Conservation (phyloP, 2,888 invertebrate genomes). For the Keiferia lycopersicella region DNA sequence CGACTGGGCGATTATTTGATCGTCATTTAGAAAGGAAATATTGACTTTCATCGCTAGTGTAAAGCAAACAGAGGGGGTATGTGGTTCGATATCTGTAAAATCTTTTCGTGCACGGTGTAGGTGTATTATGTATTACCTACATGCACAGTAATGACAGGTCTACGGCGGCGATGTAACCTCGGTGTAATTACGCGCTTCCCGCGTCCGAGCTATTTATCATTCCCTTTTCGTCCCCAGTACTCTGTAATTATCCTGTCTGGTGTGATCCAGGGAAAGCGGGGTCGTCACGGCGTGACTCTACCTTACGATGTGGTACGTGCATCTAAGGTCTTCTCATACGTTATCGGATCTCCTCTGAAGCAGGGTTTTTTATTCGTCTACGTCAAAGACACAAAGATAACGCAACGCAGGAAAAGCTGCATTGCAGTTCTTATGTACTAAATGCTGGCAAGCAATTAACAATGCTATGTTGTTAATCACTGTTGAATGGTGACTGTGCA, state of each 20-base stretch:
- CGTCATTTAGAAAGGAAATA: slow-evolving; percentile 8
- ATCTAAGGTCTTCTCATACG: background rate
- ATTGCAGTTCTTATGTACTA: background rate
- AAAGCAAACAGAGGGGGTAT: background rate
- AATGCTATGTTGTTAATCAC: background rate
- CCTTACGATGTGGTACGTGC: background rate
- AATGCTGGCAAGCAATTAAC: background rate
- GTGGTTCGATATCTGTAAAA: slow-evolving; percentile 13
- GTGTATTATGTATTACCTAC: background rate
- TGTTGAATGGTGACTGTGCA: background rate
- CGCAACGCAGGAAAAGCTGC: background rate
- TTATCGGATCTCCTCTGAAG: background rate
- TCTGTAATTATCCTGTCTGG: slow-evolving; percentile 44
- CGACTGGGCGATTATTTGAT: slow-evolving; percentile 1
- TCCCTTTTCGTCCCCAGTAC: slow-evolving; percentile 32
- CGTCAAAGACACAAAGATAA: background rate
- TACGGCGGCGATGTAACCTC: slow-evolving; percentile 35
- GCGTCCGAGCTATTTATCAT: slow-evolving; percentile 45
- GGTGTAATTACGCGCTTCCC: slow-evolving; percentile 55
- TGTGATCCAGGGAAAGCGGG: slow-evolving; percentile 11
- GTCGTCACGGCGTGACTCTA: background rate
- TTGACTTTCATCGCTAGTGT: background rate
- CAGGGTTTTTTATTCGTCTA: background rate
- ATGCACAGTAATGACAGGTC: slow-evolving; percentile 11
- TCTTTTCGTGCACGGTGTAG: background rate